Evolutionary conservation across 2,797 vertebrate genomes (phyloP), one percentile per base, ranked within the genome.

Genomic region (Tadarida brasiliensis): DNA sequence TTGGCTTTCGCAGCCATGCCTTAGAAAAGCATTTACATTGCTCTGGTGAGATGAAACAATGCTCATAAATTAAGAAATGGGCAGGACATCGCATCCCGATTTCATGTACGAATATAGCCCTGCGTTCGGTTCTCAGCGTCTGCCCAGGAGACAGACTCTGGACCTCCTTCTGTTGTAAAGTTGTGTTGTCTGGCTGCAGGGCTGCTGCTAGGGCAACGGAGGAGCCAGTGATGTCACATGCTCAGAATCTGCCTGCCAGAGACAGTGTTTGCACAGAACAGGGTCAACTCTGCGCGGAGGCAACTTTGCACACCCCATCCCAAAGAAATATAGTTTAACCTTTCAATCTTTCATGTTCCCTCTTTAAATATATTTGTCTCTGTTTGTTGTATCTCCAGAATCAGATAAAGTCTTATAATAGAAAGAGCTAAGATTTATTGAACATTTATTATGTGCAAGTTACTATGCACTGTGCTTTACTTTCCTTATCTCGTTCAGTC

Each of bases 181-280:
- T 61, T 76, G 54, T 97, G 94, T 96, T 97, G 90, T 95, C 96
- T 96, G 94, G 93, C 96, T 96, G 57, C 59, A 81, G 91, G 82
- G 65, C 68, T 0, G 82, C 96, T 97, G 87, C 97, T 90, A 92
- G 76, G 96, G 97, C 89, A 97, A 97, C 89, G 0, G 82, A 19
- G 44, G 78, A 92, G 24, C 19, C 26, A 51, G 3, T 56, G 77
- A 71, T 90, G 94, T 97, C 96, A 98, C 2, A 1, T 24, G 4
- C 90, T 96, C 33, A 0, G 90, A 7, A 1, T 56, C 95, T 59
- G 83, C 76, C 39, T 90, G 94, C 78, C 85, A 89, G 89, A 74
- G 96, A 68, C 85, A 95, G 86, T 0, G 0, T 56, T 57, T 93
- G 80, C 96, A 87, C 51, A 96, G 95, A 73, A 85, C 26, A 92